Base-by-base conservation (phyloP, 2,113 vertebrate genomes). In the Melanerpes formicivorus region DNA sequence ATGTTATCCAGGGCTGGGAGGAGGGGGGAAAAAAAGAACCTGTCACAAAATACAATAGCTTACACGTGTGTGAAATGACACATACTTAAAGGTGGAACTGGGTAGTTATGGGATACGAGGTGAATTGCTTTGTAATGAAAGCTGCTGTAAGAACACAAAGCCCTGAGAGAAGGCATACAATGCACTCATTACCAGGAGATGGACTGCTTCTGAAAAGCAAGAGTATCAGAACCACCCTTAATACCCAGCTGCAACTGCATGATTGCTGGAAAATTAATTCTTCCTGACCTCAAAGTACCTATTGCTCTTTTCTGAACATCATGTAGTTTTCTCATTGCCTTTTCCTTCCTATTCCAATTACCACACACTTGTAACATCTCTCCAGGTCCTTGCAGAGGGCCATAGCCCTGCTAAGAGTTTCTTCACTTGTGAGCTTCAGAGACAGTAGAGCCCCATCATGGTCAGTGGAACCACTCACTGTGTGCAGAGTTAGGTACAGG, bases 141-240 rank as follows among this genome's bases (percentile, higher is more conserved):
- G 34, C 17, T 26, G 16, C 26, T 29, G 4, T 1, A 58, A 81
- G n/a, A 78, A 58, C 14, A 64, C 82, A 83, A 74, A 66, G 4
- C 14, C 73, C 42, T 74, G 42, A 80, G 22, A 56, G 18, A 82
- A 59, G 7, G 52, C 11, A 66, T 2, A 69, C 37, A 76, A 42
- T 13, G 25, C 5, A 46, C 1, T 1, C 25, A 52, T 37, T n/a
- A 37, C 54, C 34, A 72, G 42, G 11, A 50, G 34, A 79, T 71
- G 46, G 40, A 16, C 9, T 29, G 17, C 11, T 89, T 70, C 44
- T 1, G 2, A 58, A 87, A 84, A 73, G 54, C 2, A 48, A 81
- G 27, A 19, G 14, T 83, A n/a, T 34, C 0, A 0, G 55, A 93
- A 70, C 18, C 21, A 59, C 5, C 4, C 17, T 23, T 0, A 1